Evolutionary conservation across 2,797 vertebrate genomes (phyloP).

Genomic region (Potorous gilbertii): DNA sequence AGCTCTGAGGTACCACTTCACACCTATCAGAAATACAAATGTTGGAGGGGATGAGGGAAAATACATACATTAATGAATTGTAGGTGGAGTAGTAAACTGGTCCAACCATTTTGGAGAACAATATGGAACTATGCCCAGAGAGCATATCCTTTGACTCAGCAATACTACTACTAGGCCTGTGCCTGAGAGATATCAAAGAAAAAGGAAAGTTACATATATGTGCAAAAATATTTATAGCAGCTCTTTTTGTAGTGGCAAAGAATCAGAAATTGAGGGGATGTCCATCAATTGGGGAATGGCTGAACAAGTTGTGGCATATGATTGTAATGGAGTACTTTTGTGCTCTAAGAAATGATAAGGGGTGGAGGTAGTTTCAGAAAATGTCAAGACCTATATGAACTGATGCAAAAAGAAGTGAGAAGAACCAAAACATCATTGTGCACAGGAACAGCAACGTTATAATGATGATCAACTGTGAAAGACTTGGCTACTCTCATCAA

Average conservation of each 20-base stretch:
- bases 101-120: not conserved
- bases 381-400: not conserved
- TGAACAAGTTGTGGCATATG: not conserved
- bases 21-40: not conserved
- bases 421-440: not conserved
- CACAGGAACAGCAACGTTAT: not conserved
- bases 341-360: not conserved
- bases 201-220: not conserved
- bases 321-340: not conserved
- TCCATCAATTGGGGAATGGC: not conserved
- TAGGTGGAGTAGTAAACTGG: not conserved
- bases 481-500: not conserved
- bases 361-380: not conserved
- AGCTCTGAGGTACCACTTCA: not conserved
- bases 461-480: not conserved
- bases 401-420: not conserved
- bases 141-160: not conserved
- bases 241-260: not conserved
- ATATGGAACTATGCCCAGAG: not conserved
- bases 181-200: not conserved
- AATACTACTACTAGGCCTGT: not conserved
- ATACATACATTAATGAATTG: not conserved
- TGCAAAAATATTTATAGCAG: not conserved
- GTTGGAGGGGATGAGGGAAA: not conserved
- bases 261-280: not conserved